phyloP scores from a whole-genome alignment of 2,888 invertebrate genomes.

The Stenotaenia linearis region DNA sequence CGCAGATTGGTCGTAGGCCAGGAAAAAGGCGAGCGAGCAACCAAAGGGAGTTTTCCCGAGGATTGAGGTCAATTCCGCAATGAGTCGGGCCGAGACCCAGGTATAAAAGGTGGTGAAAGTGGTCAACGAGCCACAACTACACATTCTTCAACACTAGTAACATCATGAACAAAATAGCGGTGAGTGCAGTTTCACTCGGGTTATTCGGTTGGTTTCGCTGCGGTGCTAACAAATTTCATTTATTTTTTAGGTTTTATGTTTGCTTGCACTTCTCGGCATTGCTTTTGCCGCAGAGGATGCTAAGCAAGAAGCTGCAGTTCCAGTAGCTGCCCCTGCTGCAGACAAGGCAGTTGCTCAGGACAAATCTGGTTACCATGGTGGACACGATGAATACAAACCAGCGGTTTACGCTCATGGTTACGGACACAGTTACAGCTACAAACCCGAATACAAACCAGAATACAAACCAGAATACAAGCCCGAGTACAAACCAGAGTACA shows the following conservation, averaged over 20 bases:
- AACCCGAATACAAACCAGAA: background rate
- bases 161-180: background rate
- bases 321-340: background rate
- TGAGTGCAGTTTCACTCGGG: background rate
- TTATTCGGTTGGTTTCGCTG: background rate
- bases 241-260: background rate
- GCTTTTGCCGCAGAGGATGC: slow-evolving; percentile 24
- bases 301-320: background rate
- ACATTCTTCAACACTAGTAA: background rate
- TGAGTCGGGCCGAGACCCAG: background rate
- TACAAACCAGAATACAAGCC: slow-evolving; percentile 27
- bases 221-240: background rate
- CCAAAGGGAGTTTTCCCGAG: slow-evolving; percentile 17
- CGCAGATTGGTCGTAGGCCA: background rate
- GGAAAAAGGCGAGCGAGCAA: slow-evolving; percentile 16
- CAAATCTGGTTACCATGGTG: slow-evolving; percentile 8
- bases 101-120: slow-evolving; percentile 5
- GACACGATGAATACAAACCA: slow-evolving; percentile 24
- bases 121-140: background rate
- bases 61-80: slow-evolving; percentile 32
- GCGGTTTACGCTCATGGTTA: slow-evolving; percentile 15
- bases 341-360: background rate
- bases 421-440: slow-evolving; percentile 15
- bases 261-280: background rate
- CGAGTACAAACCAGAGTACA: background rate